A percentile compares a stretch with the other conserved stretches of the same genome.
phyloP scores from a whole-genome alignment of 1,140 invertebrate genomes.

The Chelonus insularis region DNA sequence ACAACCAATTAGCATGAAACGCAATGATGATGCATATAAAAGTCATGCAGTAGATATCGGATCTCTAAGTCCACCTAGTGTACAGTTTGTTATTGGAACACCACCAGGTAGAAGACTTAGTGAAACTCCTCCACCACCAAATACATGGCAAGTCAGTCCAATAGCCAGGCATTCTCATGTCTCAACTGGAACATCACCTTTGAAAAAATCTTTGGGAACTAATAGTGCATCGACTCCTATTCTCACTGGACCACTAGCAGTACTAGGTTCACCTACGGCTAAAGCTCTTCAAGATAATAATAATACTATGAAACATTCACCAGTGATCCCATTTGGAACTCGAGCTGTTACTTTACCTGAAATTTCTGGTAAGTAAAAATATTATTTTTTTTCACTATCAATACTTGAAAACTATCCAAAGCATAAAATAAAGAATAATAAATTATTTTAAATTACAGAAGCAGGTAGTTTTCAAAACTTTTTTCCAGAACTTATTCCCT shows the following conservation, averaged over 20 bases:
- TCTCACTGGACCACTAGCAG: constrained; percentile 64
- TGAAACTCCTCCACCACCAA: constrained; percentile 77
- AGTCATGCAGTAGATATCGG: constrained; percentile 75
- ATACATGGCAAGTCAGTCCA: constrained; percentile 79
- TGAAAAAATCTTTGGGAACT: constrained; percentile 65
- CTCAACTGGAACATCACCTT: constrained; percentile 67
- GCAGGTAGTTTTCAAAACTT: constrained; percentile 66
- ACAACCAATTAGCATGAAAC: constrained; percentile 80
- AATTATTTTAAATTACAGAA: constrained; percentile 45
- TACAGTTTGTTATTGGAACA: constrained; percentile 89
- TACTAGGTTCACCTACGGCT: constrained; percentile 66
- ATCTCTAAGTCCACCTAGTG: constrained; percentile 86
- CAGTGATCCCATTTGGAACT: constrained; percentile 69
- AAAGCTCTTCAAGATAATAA: constrained; percentile 65
- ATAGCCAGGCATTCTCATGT: constrained; percentile 61
- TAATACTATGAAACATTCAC: constrained; percentile 64
- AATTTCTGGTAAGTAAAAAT: constrained; percentile 60
- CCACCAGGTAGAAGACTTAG: constrained; percentile 71
- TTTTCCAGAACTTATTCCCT: constrained; percentile 60
- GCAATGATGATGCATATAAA: constrained; percentile 65
- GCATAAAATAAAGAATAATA: not conserved
- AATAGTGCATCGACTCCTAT: constrained; percentile 73
- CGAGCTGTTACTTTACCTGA: constrained; percentile 78
- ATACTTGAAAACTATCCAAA: too few relatives aligned
- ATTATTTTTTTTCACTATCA: not conserved